A percentile compares a stretch with the other conserved stretches of the same genome.
These are phyloP conservation scores for Meteorus sp. DNA, from an alignment of 1,140 invertebrate species.

Conservation along the genomic window DNA sequence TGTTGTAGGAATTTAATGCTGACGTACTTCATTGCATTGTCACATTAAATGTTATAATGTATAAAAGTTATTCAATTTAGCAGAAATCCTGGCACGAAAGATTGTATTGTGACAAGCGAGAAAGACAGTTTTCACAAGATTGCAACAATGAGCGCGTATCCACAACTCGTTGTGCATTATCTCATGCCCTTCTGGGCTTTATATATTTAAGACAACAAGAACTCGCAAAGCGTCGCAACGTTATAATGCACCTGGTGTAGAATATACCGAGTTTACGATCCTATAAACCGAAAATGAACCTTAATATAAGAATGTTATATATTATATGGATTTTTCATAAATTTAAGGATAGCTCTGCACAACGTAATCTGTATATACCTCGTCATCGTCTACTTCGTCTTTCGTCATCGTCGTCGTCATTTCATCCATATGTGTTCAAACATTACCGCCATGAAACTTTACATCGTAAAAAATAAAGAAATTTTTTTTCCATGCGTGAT, in stretches of 20 bases:
- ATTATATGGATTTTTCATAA: slow-evolving; percentile 46
- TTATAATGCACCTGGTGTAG: slow-evolving; percentile 42
- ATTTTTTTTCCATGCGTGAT: too few relatives aligned
- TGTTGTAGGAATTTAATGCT: too few relatives aligned
- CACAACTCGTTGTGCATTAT: neutral
- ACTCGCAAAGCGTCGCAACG: slow-evolving; percentile 22
- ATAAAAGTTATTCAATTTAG: too few relatives aligned
- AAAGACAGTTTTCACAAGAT: neutral
- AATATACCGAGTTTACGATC: slow-evolving; percentile 42
- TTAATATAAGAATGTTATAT: slow-evolving; percentile 50
- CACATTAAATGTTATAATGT: too few relatives aligned
- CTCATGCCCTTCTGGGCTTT: neutral
- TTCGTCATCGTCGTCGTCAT: neutral
- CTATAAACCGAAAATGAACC: slow-evolving; percentile 47
- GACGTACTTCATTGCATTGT: too few relatives aligned
- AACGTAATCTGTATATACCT: neutral
- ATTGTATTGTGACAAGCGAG: neutral
- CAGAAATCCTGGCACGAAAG: too few relatives aligned
- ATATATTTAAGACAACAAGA: slow-evolving; percentile 27
- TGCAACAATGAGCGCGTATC: neutral
- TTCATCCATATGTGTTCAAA: neutral
- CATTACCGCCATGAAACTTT: too few relatives aligned
- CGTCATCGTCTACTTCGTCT: too few relatives aligned
- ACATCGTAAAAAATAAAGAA: too few relatives aligned
- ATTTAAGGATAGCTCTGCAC: slow-evolving; percentile 32